Percentiles rank a stretch among this genome's conserved stretches.
phyloP scores from a whole-genome alignment of 2,113 vertebrate genomes.

The Puffinus mauretanicus region DNA sequence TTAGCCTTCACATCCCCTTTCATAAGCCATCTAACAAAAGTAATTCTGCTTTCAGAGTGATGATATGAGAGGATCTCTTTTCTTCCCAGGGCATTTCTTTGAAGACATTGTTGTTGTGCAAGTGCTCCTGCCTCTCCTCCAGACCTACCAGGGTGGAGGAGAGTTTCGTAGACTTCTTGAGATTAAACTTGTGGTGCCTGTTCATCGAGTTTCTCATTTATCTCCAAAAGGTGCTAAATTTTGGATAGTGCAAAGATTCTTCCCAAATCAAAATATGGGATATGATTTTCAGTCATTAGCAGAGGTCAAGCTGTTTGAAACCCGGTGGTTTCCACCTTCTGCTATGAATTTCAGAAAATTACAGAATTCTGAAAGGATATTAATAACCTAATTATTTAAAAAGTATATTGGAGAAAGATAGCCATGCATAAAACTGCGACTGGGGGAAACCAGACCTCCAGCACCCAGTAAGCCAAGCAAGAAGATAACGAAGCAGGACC shows the following conservation, averaged over 20 bases:
- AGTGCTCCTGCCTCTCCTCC: neutral
- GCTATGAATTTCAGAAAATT: neutral
- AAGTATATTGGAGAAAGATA: neutral
- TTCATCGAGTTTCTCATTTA: neutral
- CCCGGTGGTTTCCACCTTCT: neutral
- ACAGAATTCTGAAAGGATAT: neutral
- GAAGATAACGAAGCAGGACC: neutral
- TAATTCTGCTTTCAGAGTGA: neutral
- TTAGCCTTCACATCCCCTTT: neutral
- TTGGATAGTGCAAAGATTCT: neutral
- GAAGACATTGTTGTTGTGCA: neutral
- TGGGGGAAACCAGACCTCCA: neutral
- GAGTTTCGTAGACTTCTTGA: neutral
- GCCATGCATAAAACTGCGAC: accelerated
- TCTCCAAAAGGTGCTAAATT: neutral
- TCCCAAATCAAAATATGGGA: neutral
- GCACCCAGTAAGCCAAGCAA: neutral
- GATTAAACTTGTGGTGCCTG: neutral
- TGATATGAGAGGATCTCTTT: neutral
- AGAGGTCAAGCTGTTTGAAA: neutral
- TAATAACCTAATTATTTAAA: neutral
- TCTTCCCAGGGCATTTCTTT: neutral
- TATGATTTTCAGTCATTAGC: too few species aligned
- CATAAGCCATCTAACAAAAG: neutral
- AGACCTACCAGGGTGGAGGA: neutral